These are phyloP conservation scores for Heliconius nattereri DNA, from an alignment of 1,140 invertebrate genomes.

Conservation along the genomic window DNA sequence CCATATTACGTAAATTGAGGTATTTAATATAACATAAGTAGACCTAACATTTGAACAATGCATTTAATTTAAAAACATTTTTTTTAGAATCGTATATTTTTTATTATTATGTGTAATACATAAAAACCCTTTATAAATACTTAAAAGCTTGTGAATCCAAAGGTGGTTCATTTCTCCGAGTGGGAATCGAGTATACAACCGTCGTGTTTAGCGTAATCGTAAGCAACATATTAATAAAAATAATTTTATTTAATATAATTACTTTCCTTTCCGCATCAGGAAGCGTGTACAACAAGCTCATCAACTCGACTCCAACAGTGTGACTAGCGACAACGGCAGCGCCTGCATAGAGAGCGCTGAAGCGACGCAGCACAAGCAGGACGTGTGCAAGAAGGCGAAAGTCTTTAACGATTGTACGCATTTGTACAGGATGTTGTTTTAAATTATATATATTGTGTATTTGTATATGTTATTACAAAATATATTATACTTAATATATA, in stretches of 20 bases:
- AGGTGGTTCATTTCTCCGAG: too few species aligned
- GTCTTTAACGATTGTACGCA: constrained; percentile 75
- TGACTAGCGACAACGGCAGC: constrained; percentile 55
- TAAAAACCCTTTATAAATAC: too few species aligned
- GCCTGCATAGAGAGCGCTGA: constrained; percentile 66
- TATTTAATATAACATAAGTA: too few species aligned
- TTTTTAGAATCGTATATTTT: too few species aligned
- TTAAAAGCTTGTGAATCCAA: too few species aligned
- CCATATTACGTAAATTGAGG: too few species aligned
- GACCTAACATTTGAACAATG: too few species aligned
- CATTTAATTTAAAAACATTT: too few species aligned
- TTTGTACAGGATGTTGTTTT: constrained; percentile 63
- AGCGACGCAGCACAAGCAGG: constrained; percentile 66
- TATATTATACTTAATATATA: not conserved
- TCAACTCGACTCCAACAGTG: constrained; percentile 53
- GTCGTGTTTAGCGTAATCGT: too few species aligned
- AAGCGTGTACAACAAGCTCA: constrained; percentile 62
- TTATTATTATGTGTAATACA: too few species aligned
- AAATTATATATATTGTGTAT: constrained; percentile 49
- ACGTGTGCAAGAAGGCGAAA: constrained; percentile 74
- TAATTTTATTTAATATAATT: not conserved
- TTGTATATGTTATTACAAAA: not conserved
- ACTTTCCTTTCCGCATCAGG: constrained; percentile 44
- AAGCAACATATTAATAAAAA: too few species aligned
- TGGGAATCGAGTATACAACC: too few species aligned